phyloP scores from a whole-genome alignment of 2,797 vertebrate species.

The Sebastolobus altivelis region DNA sequence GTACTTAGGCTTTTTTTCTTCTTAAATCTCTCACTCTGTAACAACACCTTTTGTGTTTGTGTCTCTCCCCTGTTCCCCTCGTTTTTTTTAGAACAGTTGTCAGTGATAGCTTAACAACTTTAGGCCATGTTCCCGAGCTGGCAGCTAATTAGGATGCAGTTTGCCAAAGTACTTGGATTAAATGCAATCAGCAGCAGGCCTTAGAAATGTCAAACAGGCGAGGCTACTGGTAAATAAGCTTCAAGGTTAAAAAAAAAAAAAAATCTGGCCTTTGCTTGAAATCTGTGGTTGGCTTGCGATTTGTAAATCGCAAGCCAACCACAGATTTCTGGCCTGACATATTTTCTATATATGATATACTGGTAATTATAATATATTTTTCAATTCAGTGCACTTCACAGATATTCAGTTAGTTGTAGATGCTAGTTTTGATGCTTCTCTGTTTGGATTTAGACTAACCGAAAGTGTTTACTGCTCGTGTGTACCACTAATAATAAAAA shows the following conservation, averaged over 20 bases:
- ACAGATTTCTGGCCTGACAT: background rate
- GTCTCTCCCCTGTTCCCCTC: background rate
- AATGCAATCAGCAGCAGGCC: conserved; percentile 57
- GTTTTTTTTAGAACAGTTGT: conserved; percentile 28
- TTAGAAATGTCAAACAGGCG: conserved; percentile 58
- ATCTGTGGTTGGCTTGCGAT: conserved; percentile 5
- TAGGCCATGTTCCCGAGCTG: conserved; percentile 24
- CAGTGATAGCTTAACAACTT: conserved; percentile 55
- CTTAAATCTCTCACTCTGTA: background rate
- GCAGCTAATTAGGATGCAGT: conserved; percentile 68
- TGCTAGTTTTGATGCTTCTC: background rate
- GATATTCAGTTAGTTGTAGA: background rate
- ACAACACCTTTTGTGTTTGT: conserved; percentile 4
- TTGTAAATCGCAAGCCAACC: background rate
- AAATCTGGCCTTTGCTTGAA: conserved; percentile 23
- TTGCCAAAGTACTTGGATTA: conserved; percentile 57
- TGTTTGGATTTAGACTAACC: conserved; percentile 2
- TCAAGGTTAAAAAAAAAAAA: conserved; percentile 47
- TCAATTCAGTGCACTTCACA: background rate
- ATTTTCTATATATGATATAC: background rate
- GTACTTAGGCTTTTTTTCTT: background rate
- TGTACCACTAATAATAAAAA: background rate
- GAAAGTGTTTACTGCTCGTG: background rate
- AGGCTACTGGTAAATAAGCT: conserved; percentile 49
- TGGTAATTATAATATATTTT: background rate